These are phyloP conservation scores for Aricia agestis DNA, from an alignment of 1,140 invertebrate genomes.

Conservation along the genomic window DNA sequence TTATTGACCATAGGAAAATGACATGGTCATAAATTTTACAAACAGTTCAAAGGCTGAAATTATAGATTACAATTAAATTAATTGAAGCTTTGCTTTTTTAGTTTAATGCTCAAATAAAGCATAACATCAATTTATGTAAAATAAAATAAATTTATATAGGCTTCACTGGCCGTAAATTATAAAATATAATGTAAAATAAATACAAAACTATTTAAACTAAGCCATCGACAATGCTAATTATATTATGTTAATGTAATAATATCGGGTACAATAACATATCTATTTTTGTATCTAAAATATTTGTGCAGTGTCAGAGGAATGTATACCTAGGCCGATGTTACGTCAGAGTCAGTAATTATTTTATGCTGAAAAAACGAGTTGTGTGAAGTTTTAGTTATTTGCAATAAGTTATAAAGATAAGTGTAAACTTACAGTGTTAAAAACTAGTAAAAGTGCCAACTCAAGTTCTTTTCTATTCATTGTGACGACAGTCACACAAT, in stretches of 20 bases:
- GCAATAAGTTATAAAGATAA: too few relatives aligned
- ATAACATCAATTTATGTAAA: neutral
- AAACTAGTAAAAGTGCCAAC: too few relatives aligned
- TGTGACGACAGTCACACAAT: too few relatives aligned
- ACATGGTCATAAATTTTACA: too few relatives aligned
- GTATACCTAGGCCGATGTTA: neutral
- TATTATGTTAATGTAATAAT: neutral
- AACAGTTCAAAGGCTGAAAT: too few relatives aligned
- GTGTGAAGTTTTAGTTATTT: neutral
- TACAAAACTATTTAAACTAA: neutral
- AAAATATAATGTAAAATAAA: neutral
- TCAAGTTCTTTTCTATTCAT: too few relatives aligned
- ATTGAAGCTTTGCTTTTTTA: too few relatives aligned
- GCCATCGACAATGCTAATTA: neutral
- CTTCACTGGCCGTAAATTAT: neutral
- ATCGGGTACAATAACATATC: neutral
- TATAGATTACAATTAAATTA: too few relatives aligned
- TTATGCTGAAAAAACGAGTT: neutral
- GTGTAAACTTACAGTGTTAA: too few relatives aligned
- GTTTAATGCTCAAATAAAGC: neutral
- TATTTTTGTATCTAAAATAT: neutral
- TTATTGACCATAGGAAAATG: too few relatives aligned
- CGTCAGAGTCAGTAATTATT: neutral
- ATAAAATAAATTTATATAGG: neutral
- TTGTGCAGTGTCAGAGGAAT: neutral